Conservation (phyloP, 2,888 invertebrate genomes). For the Ischnus inquisitorius region DNA sequence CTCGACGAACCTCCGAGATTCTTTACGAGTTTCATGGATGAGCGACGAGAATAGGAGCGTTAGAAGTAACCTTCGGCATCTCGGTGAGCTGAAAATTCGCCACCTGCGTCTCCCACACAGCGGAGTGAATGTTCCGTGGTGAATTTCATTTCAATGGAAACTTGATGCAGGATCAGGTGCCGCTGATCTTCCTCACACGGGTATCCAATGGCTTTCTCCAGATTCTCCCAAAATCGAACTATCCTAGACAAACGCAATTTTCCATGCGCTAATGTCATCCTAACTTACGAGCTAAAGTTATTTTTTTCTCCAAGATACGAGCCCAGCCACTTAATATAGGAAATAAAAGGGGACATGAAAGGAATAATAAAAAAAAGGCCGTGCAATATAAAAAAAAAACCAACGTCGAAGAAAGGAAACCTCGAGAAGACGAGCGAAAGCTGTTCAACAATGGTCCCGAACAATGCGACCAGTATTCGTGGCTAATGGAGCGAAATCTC, state of each 20-base stretch:
- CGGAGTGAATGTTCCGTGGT: constrained; percentile 51
- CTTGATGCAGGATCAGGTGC: constrained; percentile 66
- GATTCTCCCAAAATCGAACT: constrained; percentile 11
- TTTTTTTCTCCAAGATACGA: constrained; percentile 38
- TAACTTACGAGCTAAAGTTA: constrained; percentile 62
- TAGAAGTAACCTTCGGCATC: constrained; percentile 1
- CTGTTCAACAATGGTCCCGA: constrained; percentile 73
- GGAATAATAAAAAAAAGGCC: constrained; percentile 48
- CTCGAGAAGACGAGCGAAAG: constrained; percentile 68
- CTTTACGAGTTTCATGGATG: constrained; percentile 62
- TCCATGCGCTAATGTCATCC: constrained; percentile 52
- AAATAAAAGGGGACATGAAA: constrained; percentile 23
- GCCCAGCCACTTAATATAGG: constrained; percentile 41
- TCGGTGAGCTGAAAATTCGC: constrained; percentile 67
- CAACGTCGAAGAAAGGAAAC: constrained; percentile 42
- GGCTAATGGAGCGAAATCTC: constrained; percentile 79
- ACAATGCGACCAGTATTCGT: constrained; percentile 77
- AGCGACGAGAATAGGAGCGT: constrained; percentile 18
- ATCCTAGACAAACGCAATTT: constrained; percentile 49
- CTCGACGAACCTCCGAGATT: constrained; percentile 44
- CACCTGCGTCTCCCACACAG: constrained; percentile 64
- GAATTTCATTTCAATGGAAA: constrained; percentile 64
- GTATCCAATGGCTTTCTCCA: constrained; percentile 54
- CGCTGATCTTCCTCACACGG: constrained; percentile 61
- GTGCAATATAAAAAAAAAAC: constrained; percentile 51